Conservation (phyloP, 2,113 vertebrate species). For the Hyperopisus bebe region DNA sequence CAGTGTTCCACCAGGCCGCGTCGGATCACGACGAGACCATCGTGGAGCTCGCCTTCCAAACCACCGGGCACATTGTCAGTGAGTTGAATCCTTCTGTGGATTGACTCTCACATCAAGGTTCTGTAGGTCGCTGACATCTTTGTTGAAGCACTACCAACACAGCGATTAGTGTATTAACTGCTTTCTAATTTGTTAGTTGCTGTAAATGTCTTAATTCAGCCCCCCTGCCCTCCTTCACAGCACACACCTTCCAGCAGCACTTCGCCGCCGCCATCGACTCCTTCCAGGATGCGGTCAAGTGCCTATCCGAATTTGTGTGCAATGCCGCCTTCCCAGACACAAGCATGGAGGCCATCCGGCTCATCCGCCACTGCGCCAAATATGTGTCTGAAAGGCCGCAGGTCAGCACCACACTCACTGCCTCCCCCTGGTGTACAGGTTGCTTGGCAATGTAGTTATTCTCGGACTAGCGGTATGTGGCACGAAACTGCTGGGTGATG, state of each 20-base stretch:
- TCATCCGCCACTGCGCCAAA: slow-evolving; percentile 91
- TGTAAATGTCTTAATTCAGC: not conserved
- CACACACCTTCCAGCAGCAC: slow-evolving; percentile 85
- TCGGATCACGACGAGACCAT: slow-evolving; percentile 88
- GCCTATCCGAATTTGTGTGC: slow-evolving; percentile 93
- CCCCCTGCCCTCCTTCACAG: slow-evolving; percentile 48
- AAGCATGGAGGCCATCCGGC: slow-evolving; percentile 94
- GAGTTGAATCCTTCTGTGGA: slow-evolving; percentile 48
- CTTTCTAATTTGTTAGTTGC: not conserved
- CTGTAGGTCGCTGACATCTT: not conserved
- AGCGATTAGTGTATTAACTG: not conserved
- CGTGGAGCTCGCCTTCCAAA: slow-evolving; percentile 92
- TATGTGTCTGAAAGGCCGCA: slow-evolving; percentile 88
- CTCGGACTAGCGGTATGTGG: no score
- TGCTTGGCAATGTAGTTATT: not conserved
- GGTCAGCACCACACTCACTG: slow-evolving; percentile 50
- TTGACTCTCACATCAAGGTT: not conserved
- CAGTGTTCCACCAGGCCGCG: slow-evolving; percentile 93
- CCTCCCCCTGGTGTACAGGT: not conserved
- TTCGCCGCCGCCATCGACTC: slow-evolving; percentile 95
- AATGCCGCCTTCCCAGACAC: slow-evolving; percentile 93
- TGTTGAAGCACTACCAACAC: not conserved
- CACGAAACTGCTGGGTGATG: no score
- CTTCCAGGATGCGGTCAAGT: slow-evolving; percentile 95
- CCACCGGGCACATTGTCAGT: slow-evolving; percentile 91